These are phyloP conservation scores for Notodonta dromedarius DNA, from an alignment of 2,888 invertebrate species.

Conservation along the genomic window DNA sequence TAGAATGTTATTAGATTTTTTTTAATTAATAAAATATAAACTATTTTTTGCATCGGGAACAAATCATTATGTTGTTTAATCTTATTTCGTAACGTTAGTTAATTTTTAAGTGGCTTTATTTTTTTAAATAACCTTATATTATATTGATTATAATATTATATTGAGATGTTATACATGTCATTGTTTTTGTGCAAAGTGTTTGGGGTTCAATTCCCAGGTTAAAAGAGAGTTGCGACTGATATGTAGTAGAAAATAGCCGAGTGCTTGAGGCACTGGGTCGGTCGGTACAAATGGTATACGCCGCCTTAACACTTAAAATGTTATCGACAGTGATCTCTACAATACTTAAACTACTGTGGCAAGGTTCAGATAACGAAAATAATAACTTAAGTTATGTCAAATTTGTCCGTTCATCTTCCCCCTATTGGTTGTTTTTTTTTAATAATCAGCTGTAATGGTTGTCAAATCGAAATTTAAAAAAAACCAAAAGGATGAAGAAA, in stretches of 20 bases:
- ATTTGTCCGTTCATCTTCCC: conserved; percentile 16
- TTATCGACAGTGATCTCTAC: conserved; percentile 71
- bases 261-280: conserved; percentile 60
- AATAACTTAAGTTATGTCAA: conserved; percentile 22
- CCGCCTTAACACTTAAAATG: conserved; percentile 80
- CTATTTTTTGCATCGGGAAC: conserved; percentile 81
- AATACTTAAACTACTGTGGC: conserved; percentile 41
- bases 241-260: conserved; percentile 73
- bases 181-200: conserved; percentile 82
- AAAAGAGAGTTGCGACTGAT: conserved; percentile 82
- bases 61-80: conserved; percentile 84
- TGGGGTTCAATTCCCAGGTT: conserved; percentile 70
- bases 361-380: conserved; percentile 19
- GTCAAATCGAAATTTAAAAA: conserved; percentile 33
- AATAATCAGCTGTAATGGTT: conserved; percentile 28
- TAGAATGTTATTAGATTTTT: conserved; percentile 83
- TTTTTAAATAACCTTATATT: conserved; percentile 74
- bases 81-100: conserved; percentile 84
- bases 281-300: conserved; percentile 82
- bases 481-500: conserved; percentile 29
- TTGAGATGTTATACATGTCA: conserved; percentile 82
- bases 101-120: conserved; percentile 82
- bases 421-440: conserved; percentile 49
- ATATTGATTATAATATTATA: conserved; percentile 76
- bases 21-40: conserved; percentile 64